A percentile compares a stretch with the other conserved stretches of the same genome.
phyloP scores from a whole-genome alignment of 2,113 vertebrate genomes.

The Anguilla japonica region DNA sequence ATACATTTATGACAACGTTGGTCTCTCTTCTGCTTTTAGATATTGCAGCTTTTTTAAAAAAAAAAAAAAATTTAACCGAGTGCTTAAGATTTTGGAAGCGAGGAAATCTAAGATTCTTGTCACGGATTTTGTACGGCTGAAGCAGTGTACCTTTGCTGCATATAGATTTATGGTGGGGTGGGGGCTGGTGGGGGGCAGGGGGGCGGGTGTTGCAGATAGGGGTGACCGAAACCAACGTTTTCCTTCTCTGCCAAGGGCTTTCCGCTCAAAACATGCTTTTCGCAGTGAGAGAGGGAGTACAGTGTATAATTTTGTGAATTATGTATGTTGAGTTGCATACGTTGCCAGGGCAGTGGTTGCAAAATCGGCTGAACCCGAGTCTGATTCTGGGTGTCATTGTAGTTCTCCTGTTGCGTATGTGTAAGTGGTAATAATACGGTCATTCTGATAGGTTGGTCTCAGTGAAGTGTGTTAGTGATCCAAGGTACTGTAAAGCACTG shows the following conservation, averaged over 20 bases:
- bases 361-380: neutral
- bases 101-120: neutral
- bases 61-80: neutral
- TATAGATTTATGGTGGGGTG: neutral
- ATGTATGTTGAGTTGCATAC: neutral
- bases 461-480: neutral
- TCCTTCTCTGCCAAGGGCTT: neutral
- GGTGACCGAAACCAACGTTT: neutral
- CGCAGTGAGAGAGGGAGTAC: neutral
- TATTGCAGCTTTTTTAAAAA: no score
- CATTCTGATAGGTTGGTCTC: neutral
- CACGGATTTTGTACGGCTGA: neutral
- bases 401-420: neutral
- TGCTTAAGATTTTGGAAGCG: neutral
- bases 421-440: neutral
- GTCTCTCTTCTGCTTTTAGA: neutral
- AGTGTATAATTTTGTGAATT: neutral
- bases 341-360: neutral
- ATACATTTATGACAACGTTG: neutral
- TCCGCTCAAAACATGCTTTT: neutral
- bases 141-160: neutral
- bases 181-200: neutral
- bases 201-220: neutral
- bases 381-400: neutral
- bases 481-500: neutral